Evolutionary conservation across 2,888 invertebrate genomes (phyloP).

Genomic region (Thysanoteuthis rhombus): DNA sequence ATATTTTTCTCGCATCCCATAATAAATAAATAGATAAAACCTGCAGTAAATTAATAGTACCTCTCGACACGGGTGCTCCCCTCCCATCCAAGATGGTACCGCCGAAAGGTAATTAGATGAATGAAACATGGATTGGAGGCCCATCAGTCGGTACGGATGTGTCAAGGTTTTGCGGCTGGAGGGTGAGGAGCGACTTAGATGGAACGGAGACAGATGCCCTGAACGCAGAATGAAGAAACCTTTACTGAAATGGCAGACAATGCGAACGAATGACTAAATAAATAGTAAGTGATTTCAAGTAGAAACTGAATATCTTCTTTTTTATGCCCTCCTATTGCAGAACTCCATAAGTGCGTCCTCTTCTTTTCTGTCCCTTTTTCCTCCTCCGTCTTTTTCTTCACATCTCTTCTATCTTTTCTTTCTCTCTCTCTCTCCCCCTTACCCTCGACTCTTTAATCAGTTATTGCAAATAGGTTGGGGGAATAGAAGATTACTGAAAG

Average conservation of each 20-base stretch:
- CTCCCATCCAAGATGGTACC: neutral
- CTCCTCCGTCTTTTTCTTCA: neutral
- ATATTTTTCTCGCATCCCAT: neutral
- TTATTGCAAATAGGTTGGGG: too few species aligned
- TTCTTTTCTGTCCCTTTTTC: neutral
- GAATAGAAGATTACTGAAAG: too few species aligned
- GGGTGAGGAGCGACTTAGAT: neutral
- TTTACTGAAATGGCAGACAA: neutral
- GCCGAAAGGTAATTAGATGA: neutral
- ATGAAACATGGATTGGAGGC: neutral
- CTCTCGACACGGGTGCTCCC: neutral
- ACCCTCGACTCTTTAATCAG: too few species aligned
- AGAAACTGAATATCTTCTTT: neutral
- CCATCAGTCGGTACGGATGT: neutral
- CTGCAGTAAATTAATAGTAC: neutral
- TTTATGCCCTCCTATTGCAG: neutral
- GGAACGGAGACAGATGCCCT: neutral
- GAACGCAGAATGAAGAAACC: neutral
- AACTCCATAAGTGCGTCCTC: too few species aligned
- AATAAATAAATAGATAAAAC: neutral
- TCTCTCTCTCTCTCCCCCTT: too few species aligned
- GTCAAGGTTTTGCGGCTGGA: neutral
- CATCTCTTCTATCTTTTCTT: rapidly evolving
- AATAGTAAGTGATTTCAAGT: neutral
- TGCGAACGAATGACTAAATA: neutral